Evolutionary conservation across 2,113 vertebrate genomes (phyloP).

Genomic region (Salvator merianae): DNA sequence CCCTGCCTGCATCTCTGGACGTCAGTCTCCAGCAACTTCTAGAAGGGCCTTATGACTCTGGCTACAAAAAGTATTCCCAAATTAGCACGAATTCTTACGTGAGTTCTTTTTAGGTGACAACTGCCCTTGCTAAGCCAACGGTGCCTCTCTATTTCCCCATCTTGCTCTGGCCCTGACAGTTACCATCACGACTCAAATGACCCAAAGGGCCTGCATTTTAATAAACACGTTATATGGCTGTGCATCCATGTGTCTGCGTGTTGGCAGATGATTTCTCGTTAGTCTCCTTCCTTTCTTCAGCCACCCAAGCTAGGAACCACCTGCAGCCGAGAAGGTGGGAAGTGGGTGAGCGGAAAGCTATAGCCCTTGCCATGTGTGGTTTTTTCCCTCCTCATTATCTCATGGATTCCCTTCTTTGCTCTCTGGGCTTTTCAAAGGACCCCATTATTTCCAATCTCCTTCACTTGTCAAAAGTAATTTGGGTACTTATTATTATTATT

Average conservation of each 20-base stretch:
- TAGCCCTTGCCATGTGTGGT: background rate
- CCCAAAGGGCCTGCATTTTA: background rate
- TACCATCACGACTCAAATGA: fast-evolving
- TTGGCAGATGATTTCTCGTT: background rate
- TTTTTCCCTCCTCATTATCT: constrained; percentile 72
- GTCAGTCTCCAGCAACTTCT: too few relatives aligned
- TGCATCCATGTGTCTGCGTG: background rate
- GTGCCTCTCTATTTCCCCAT: background rate
- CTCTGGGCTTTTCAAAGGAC: constrained; percentile 60
- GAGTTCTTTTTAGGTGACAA: background rate
- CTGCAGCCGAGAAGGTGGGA: constrained; percentile 4
- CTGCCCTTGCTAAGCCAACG: too few relatives aligned
- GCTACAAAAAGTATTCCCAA: fast-evolving
- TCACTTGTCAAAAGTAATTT: constrained; percentile 77
- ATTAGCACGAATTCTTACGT: too few relatives aligned
- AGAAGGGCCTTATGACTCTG: background rate
- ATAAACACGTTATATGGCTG: background rate
- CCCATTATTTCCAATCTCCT: constrained; percentile 73
- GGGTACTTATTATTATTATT: constrained; percentile 54
- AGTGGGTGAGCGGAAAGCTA: background rate
- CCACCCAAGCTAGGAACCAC: background rate
- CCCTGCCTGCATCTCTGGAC: too few relatives aligned
- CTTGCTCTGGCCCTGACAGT: too few relatives aligned
- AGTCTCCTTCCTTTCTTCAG: fast-evolving
- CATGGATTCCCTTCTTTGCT: constrained; percentile 54